Percentiles rank a stretch among this genome's conserved stretches.
These are phyloP conservation scores for Hypercompe scribonia DNA, from an alignment of 2,888 invertebrate species.

Conservation along the genomic window DNA sequence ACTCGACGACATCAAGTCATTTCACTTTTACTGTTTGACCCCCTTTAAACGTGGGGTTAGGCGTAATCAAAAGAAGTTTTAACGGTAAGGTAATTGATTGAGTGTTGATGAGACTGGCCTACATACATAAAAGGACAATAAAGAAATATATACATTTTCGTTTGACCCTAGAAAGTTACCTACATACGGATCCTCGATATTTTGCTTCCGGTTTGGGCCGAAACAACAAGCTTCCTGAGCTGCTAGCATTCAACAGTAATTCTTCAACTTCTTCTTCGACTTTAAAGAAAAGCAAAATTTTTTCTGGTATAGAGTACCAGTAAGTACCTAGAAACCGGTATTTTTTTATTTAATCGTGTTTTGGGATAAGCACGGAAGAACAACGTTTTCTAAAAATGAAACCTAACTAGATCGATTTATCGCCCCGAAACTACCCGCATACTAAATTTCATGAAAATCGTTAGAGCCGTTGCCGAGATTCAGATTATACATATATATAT, in stretches of 20 bases:
- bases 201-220: not conserved
- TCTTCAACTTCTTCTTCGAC: no score
- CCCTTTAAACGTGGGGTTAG: slow-evolving; percentile 26
- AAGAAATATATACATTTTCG: slow-evolving; percentile 3
- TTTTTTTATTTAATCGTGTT: no score
- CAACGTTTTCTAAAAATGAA: no score
- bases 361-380: no score
- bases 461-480: no score
- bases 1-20: slow-evolving; percentile 25
- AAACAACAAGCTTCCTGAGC: not conserved
- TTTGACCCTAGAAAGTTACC: slow-evolving; percentile 9
- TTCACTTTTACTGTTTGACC: slow-evolving; percentile 47
- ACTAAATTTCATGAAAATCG: no score
- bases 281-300: no score
- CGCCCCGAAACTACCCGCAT: no score
- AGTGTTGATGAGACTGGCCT: slow-evolving; percentile 27
- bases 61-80: slow-evolving; percentile 32
- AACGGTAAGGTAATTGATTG: slow-evolving; percentile 41
- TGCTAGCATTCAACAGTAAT: not conserved
- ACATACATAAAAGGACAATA: slow-evolving; percentile 33
- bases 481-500: no score
- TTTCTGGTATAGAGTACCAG: no score
- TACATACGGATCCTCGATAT: not conserved
- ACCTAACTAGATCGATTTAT: no score
- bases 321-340: no score